Percentiles rank a stretch among this genome's conserved stretches.
Conservation (phyloP, 2,113 vertebrate species). For the Myrmecophaga tridactyla region DNA sequence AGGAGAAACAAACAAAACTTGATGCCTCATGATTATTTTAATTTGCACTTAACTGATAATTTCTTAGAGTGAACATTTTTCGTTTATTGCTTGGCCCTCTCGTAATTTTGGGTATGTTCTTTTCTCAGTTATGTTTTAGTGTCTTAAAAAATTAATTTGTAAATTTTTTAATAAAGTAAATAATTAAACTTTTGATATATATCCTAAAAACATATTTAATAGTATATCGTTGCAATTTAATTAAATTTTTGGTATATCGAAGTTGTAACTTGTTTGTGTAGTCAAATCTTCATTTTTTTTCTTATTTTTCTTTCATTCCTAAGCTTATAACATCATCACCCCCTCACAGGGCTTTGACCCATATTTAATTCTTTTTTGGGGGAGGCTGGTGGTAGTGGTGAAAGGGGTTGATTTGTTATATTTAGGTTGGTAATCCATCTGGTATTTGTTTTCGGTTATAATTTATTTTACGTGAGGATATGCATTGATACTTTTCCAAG, state of each 20-base stretch:
- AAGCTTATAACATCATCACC: not conserved
- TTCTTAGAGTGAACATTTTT: conserved; percentile 18
- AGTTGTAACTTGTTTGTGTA: conserved; percentile 7
- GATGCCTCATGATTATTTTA: not conserved
- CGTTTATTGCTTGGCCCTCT: not conserved
- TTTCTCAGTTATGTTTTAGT: not conserved
- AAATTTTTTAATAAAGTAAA: not conserved
- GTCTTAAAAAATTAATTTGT: not conserved
- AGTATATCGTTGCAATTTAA: not conserved
- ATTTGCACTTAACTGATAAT: not conserved
- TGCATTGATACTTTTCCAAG: not conserved
- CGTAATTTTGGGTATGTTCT: not conserved
- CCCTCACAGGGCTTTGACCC: not conserved
- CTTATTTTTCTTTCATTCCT: not conserved
- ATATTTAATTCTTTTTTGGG: not conserved
- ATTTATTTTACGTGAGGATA: conserved; percentile 23
- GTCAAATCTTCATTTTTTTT: not conserved
- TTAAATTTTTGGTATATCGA: not conserved
- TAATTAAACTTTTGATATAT: not conserved
- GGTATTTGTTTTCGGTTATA: conserved; percentile 19
- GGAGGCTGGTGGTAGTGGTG: too few relatives aligned
- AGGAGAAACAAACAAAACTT: not conserved
- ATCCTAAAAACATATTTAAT: not conserved
- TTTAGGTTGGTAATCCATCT: not conserved
- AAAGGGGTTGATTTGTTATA: not conserved